Percentiles rank a stretch among this genome's conserved stretches.
Evolutionary conservation across 2,797 vertebrate species (phyloP).

Genomic region (Tapirus indicus): DNA sequence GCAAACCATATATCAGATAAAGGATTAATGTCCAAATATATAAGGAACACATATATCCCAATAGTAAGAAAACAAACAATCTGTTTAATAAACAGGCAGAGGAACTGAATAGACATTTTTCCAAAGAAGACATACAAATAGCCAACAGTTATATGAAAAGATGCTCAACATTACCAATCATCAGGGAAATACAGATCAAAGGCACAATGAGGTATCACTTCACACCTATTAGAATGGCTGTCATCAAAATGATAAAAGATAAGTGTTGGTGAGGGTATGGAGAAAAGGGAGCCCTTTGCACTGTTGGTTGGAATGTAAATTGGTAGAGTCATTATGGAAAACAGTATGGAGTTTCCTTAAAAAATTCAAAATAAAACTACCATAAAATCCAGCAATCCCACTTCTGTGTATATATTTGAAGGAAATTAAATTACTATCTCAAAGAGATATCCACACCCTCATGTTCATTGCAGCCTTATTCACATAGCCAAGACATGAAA

Average conservation of each 20-base stretch:
- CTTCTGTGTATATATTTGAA: background rate
- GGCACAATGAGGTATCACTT: background rate
- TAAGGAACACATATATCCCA: background rate
- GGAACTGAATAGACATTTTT: background rate
- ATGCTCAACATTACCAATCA: background rate
- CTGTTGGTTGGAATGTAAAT: background rate
- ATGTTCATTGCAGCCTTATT: background rate
- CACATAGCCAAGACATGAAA: background rate
- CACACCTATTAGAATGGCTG: background rate
- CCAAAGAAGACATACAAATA: background rate
- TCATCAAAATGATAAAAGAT: background rate
- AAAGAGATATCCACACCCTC: background rate
- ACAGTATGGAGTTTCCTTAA: background rate
- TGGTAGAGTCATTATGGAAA: background rate
- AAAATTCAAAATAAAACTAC: background rate
- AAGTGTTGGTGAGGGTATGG: background rate
- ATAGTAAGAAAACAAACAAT: background rate
- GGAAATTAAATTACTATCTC: background rate
- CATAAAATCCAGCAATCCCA: background rate
- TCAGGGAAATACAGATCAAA: background rate
- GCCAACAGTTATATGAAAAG: background rate
- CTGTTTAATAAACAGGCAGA: background rate
- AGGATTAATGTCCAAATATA: background rate
- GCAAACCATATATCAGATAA: background rate
- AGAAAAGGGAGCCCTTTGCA: background rate